A percentile compares a stretch with the other conserved stretches of the same genome.
phyloP scores from a whole-genome alignment of 2,113 vertebrate genomes.

The Collichthys lucidus region DNA sequence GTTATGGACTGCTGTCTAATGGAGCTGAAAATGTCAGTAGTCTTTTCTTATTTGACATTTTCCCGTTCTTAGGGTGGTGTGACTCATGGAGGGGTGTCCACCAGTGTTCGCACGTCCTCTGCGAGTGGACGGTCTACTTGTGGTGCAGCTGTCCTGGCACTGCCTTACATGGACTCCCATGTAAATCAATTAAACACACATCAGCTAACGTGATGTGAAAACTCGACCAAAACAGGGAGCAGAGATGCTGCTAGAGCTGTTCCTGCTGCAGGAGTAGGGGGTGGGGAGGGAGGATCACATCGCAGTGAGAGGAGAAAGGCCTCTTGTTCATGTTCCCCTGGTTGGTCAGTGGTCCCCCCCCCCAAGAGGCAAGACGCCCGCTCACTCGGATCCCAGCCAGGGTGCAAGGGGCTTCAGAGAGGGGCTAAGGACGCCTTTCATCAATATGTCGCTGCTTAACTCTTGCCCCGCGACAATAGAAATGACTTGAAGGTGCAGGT shows the following conservation, averaged over 20 bases:
- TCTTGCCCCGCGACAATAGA: constrained; percentile 32
- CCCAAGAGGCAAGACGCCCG: constrained; percentile 48
- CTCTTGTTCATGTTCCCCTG: constrained; percentile 56
- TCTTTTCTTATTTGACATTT: constrained; percentile 9
- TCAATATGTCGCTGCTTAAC: constrained; percentile 61
- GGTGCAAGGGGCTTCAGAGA: constrained; percentile 62
- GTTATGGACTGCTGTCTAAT: neutral
- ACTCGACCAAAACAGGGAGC: constrained; percentile 53
- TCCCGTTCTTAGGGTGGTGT: constrained; percentile 2
- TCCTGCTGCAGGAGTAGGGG: constrained; percentile 30
- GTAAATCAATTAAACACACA: constrained; percentile 72
- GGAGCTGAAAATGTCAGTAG: neutral
- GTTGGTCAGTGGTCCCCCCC: constrained; percentile 29
- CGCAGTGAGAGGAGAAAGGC: constrained; percentile 57
- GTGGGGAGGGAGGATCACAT: constrained; percentile 28
- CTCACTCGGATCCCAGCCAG: constrained; percentile 60
- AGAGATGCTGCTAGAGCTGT: constrained; percentile 48
- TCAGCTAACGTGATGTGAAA: constrained; percentile 49
- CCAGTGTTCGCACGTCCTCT: constrained; percentile 3
- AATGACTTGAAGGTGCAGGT: constrained; percentile 57
- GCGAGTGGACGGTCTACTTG: constrained; percentile 49
- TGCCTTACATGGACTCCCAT: constrained; percentile 76
- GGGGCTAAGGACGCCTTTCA: constrained; percentile 73
- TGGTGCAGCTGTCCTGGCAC: constrained; percentile 56
- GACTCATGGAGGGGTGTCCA: neutral